A percentile compares a stretch with the other conserved stretches of the same genome.
Evolutionary conservation across 1,140 invertebrate species (phyloP).

Genomic region (Drosophila mauritiana): DNA sequence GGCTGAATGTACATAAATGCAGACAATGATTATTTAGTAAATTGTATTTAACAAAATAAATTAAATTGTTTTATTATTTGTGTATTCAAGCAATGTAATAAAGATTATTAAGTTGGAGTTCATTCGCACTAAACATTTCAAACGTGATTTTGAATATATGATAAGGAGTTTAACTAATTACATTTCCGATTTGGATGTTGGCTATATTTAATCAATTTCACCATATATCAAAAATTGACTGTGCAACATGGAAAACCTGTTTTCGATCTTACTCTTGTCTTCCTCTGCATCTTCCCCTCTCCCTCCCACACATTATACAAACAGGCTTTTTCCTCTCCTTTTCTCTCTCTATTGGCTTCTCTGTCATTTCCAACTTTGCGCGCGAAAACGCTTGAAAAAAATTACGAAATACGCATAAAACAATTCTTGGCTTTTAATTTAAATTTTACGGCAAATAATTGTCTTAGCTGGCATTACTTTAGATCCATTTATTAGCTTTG

Average conservation of each 20-base stretch:
- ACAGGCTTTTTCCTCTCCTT: constrained; percentile 51
- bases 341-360: not conserved
- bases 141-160: too few relatives aligned
- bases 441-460: constrained; percentile 25
- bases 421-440: constrained; percentile 24
- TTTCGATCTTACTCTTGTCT: constrained; percentile 10
- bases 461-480: not conserved
- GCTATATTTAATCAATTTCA: constrained; percentile 56
- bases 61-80: not conserved
- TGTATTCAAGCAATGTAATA: too few relatives aligned
- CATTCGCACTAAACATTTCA: too few relatives aligned
- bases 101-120: too few relatives aligned
- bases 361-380: constrained; percentile 29
- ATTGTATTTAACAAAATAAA: not conserved
- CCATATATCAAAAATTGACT: constrained; percentile 47
- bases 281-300: constrained; percentile 1
- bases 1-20: too few relatives aligned
- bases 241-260: constrained; percentile 47
- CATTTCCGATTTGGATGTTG: constrained; percentile 16
- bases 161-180: not conserved
- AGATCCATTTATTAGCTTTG: not conserved
- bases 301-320: constrained; percentile 16
- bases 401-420: constrained; percentile 30
- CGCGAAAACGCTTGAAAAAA: constrained; percentile 42
- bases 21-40: too few relatives aligned